Evolutionary conservation across 2,113 vertebrate species (phyloP), one percentile per base, ranked within the genome.

Genomic region (Phrynosoma platyrhinos): DNA sequence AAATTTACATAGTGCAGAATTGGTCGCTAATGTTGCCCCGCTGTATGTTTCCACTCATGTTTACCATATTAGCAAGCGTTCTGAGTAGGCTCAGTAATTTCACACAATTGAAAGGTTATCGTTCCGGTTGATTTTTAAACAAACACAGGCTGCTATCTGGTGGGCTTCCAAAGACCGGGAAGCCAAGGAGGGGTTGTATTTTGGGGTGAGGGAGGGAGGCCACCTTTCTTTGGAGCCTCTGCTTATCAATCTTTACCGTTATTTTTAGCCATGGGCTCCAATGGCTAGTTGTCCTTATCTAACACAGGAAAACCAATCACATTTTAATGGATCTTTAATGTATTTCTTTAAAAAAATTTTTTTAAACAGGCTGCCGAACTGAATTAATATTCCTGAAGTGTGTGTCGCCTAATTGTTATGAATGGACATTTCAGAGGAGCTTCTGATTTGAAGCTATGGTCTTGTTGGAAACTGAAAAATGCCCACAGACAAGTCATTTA

Each of bases 1-100:
- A 95, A 97, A 96, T 96, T 94, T 93, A 95, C 94, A 93, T 93
- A 96, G 96, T 96, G 96, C 95, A 94, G 95, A 97, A 96, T 94
- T 91, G 93, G 88, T 93, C 93, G 77, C 89, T 94, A 93, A 93
- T 94, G 93, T 92, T 85, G 94, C 93, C 93, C 91, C 91, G 94
- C 95, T 96, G 93, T 93, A 94, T 94, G 94, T 96, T 96, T 95
- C 97, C 92, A 91, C 95, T 96, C 95, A 3, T 80, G 88, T 92
- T 93, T 93, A 82, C 89, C 68, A 87, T 58, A 58, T 88, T 89
- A 69, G 84, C 21, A 30, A 40, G 18, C 76, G 76, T 72, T 91
- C 79, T 74, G 90, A 92, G 78, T 9, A 0, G 72, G 82, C 87
- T 90, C 6, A 0, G 53, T 77, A 86, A 62, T 79, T 83, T 40